Evolutionary conservation across 1,140 invertebrate species (phyloP).

Genomic region (Hylaeus anthracinus): DNA sequence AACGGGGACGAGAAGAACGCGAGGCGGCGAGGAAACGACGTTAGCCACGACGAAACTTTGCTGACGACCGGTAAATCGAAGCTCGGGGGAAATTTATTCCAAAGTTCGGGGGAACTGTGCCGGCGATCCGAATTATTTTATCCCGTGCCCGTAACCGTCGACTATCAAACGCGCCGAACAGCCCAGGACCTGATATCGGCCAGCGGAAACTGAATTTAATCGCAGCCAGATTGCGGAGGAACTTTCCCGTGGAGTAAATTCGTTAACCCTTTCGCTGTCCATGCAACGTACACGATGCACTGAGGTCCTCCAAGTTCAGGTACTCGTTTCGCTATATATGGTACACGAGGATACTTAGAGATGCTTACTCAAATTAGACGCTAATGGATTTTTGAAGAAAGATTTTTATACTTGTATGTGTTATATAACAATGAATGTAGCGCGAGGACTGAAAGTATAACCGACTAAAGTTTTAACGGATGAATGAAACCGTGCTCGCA

Average conservation of each 20-base stretch:
- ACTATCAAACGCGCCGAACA: neutral
- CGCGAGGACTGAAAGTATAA: too few species aligned
- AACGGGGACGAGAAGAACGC: conserved; percentile 25
- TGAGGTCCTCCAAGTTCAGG: too few species aligned
- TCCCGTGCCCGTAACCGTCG: neutral
- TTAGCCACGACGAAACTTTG: neutral
- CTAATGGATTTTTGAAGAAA: too few species aligned
- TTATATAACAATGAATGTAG: too few species aligned
- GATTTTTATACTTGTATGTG: too few species aligned
- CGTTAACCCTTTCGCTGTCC: neutral
- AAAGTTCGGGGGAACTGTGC: neutral
- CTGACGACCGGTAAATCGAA: conserved; percentile 4
- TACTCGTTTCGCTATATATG: too few species aligned
- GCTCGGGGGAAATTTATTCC: conserved; percentile 2
- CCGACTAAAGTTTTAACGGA: too few species aligned
- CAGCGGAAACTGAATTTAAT: conserved; percentile 1
- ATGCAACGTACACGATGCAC: too few species aligned
- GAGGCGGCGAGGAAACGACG: neutral
- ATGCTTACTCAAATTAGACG: too few species aligned
- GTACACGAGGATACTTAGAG: too few species aligned
- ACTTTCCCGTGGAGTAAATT: neutral
- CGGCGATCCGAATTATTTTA: conserved; percentile 3
- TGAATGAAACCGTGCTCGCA: too few species aligned
- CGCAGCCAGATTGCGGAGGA: neutral
- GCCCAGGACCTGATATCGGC: neutral